Evolutionary conservation across 2,888 invertebrate species (phyloP).

Genomic region (Toxonevra muliebris): DNA sequence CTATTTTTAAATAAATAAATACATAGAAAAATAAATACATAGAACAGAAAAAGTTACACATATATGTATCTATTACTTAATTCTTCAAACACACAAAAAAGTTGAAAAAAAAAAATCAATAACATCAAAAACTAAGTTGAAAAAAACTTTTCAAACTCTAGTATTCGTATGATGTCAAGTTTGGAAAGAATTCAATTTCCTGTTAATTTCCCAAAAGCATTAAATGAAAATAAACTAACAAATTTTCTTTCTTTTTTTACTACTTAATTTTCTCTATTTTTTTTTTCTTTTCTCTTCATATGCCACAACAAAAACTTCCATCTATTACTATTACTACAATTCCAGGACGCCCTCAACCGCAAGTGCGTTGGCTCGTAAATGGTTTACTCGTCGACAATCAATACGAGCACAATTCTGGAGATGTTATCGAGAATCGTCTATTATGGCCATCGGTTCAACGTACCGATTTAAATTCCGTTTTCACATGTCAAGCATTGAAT

Average conservation of each 20-base stretch:
- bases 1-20: not conserved
- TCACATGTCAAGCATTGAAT: constrained; percentile 89
- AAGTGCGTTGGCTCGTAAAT: constrained; percentile 84
- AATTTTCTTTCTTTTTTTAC: constrained; percentile 14
- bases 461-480: constrained; percentile 83
- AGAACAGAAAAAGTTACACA: not conserved
- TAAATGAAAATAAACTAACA: constrained; percentile 37
- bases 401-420: constrained; percentile 84
- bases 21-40: not conserved
- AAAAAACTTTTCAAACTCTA: too few relatives aligned
- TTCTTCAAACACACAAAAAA: too few relatives aligned
- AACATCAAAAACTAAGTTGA: too few relatives aligned
- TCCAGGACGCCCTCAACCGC: constrained; percentile 81
- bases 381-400: constrained; percentile 82
- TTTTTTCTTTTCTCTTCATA: too few relatives aligned
- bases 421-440: constrained; percentile 85
- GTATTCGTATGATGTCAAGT: constrained; percentile 26
- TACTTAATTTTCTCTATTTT: constrained; percentile 9
- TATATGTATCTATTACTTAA: not conserved
- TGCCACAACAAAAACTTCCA: too few relatives aligned
- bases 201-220: constrained; percentile 59
- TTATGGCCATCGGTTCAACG: constrained; percentile 79
- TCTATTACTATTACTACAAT: constrained; percentile 27
- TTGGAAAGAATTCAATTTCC: constrained; percentile 43
- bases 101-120: too few relatives aligned